Conservation (phyloP, 2,113 vertebrate species). For the Motacilla tschutschensis region DNA sequence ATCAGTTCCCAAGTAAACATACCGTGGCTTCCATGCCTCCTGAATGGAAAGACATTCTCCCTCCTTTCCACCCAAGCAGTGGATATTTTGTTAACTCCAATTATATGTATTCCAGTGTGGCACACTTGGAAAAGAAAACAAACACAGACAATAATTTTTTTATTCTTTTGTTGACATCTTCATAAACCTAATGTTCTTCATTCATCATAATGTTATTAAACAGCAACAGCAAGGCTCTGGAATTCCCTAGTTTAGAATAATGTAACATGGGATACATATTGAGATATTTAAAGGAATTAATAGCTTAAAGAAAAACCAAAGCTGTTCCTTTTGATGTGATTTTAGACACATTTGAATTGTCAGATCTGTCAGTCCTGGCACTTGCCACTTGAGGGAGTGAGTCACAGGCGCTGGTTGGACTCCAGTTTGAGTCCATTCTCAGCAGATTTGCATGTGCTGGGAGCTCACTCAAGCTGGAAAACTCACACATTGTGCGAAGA, state of each 20-base stretch:
- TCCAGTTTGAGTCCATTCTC: background rate
- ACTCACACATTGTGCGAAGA: background rate
- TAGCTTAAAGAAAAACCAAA: background rate
- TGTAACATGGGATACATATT: background rate
- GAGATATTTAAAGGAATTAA: background rate
- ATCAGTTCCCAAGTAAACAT: background rate
- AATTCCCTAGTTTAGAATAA: background rate
- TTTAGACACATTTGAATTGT: background rate
- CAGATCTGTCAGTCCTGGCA: background rate
- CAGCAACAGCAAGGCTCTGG: background rate
- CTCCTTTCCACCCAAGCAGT: background rate
- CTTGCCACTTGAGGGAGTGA: background rate
- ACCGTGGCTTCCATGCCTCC: background rate
- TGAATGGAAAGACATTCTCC: background rate
- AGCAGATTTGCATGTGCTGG: background rate
- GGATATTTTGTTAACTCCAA: background rate
- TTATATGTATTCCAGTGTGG: background rate
- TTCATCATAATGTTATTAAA: background rate
- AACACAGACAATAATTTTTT: background rate
- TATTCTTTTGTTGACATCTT: background rate
- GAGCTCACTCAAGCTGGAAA: background rate
- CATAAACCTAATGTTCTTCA: background rate
- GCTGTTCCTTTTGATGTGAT: background rate
- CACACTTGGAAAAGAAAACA: background rate
- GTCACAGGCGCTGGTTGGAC: background rate